Evolutionary conservation across 2,888 invertebrate genomes (phyloP).

Genomic region (Apodemia hepburni): DNA sequence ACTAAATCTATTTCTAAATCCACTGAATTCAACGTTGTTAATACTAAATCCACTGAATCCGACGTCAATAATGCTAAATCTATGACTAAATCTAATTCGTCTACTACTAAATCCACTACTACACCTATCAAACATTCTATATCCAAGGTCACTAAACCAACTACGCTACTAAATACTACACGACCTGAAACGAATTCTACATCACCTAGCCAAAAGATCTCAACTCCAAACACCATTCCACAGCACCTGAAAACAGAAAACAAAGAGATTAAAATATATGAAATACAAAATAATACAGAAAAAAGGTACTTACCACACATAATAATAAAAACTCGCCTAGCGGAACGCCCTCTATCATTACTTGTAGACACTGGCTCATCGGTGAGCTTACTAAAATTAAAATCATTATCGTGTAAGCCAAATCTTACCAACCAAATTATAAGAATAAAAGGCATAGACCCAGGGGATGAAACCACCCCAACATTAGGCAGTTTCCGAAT

Average conservation of each 20-base stretch:
- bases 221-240: neutral
- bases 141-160: neutral
- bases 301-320: slow-evolving; percentile 8
- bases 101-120: neutral
- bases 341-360: neutral
- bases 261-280: neutral
- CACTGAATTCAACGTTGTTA: neutral
- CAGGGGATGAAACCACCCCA: slow-evolving; percentile 15
- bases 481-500: slow-evolving; percentile 18
- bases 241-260: neutral
- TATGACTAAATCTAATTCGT: neutral
- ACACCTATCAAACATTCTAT: neutral
- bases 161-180: neutral
- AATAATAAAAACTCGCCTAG: neutral
- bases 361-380: slow-evolving; percentile 9
- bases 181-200: neutral
- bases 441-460: slow-evolving; percentile 18
- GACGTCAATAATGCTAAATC: neutral
- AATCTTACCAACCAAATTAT: neutral
- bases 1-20: neutral
- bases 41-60: neutral
- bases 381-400: neutral
- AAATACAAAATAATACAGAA: neutral
- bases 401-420: neutral
- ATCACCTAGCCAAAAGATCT: neutral